Evolutionary conservation across 2,888 invertebrate species (phyloP).

Genomic region (Galerucella nymphaeae): DNA sequence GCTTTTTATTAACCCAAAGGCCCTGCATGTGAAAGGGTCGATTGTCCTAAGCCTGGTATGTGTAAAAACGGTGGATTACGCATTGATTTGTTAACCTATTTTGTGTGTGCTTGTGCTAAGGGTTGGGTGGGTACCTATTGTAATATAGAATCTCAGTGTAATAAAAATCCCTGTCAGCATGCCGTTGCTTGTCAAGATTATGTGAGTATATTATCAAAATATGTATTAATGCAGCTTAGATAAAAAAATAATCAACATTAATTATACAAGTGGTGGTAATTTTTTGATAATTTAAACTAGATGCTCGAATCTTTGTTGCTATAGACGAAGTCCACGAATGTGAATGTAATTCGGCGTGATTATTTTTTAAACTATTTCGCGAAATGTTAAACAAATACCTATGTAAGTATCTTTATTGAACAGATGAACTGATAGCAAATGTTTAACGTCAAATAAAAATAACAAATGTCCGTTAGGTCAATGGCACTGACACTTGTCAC

Average conservation of each 20-base stretch:
- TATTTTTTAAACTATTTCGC: no score
- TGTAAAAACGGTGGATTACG: conserved; percentile 70
- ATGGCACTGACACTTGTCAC: no score
- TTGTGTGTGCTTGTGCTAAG: conserved; percentile 61
- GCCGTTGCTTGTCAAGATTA: conserved; percentile 67
- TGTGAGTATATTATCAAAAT: conserved; percentile 29
- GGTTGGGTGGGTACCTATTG: conserved; percentile 63
- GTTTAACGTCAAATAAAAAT: no score
- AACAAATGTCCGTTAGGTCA: no score
- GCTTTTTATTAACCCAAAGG: conserved; percentile 50
- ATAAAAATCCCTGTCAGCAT: conserved; percentile 71
- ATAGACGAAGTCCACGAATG: no score
- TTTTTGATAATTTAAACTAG: no score
- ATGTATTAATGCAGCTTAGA: neutral
- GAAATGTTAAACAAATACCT: no score
- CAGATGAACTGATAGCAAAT: no score
- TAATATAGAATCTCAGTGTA: conserved; percentile 65
- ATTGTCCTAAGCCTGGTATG: conserved; percentile 61
- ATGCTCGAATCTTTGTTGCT: no score
- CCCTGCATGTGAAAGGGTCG: conserved; percentile 56
- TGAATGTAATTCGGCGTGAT: no score
- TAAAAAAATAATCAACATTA: neutral
- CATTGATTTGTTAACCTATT: conserved; percentile 55
- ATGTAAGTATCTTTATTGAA: no score
- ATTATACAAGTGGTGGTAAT: no score